phyloP scores from a whole-genome alignment of 2,797 vertebrate genomes.

The Bovichtus variegatus region DNA sequence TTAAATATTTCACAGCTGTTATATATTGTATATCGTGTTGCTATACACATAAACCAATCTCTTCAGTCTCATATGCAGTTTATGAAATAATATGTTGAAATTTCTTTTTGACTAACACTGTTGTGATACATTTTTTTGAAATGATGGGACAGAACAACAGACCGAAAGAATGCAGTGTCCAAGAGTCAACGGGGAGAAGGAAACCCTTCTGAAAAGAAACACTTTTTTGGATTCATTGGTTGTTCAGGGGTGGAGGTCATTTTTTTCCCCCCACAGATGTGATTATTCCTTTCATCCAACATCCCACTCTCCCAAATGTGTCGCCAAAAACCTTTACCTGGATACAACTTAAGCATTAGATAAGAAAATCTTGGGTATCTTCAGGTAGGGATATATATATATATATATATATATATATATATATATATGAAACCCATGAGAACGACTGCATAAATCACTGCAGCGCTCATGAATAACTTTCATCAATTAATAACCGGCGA shows the following conservation, averaged over 20 bases:
- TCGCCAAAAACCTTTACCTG: slow-evolving; percentile 14
- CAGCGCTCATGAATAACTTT: slow-evolving; percentile 41
- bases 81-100: slow-evolving; percentile 8
- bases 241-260: neutral
- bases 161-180: neutral
- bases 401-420: neutral
- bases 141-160: slow-evolving; percentile 21
- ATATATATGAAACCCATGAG: slow-evolving; percentile 12
- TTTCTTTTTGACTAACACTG: slow-evolving; percentile 40
- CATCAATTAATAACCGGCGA: slow-evolving; percentile 20
- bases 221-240: slow-evolving; percentile 2
- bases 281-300: slow-evolving; percentile 11
- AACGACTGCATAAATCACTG: slow-evolving; percentile 23
- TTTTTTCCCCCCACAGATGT: slow-evolving; percentile 1
- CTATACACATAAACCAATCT: neutral
- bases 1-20: slow-evolving; percentile 20
- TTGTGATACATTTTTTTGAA: slow-evolving; percentile 41
- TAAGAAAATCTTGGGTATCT: neutral
- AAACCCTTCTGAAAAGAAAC: neutral
- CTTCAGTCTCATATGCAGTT: slow-evolving; percentile 1
- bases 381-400: neutral
- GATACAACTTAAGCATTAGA: neutral
- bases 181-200: neutral
- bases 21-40: neutral
- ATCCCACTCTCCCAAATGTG: slow-evolving; percentile 7